These are phyloP conservation scores for Heterotis niloticus DNA, from an alignment of 2,113 vertebrate species.

Conservation along the genomic window DNA sequence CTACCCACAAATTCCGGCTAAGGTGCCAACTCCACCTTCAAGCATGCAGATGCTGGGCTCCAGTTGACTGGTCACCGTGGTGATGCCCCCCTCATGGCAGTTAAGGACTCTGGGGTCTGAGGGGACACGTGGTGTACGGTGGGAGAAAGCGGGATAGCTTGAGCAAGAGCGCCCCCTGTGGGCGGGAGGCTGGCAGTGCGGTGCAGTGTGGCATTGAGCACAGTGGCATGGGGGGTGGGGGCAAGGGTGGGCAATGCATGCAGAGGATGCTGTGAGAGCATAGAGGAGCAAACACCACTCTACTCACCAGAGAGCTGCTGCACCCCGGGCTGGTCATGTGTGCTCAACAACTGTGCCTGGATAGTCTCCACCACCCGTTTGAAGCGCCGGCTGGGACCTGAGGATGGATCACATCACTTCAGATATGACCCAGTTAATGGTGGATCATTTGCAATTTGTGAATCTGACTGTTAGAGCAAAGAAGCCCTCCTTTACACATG, in stretches of 20 bases:
- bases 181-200: slow-evolving; percentile 30
- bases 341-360: slow-evolving; percentile 96
- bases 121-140: slow-evolving; percentile 31
- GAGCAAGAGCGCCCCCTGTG: neutral
- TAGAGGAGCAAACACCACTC: slow-evolving; percentile 8
- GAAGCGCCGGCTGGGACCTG: slow-evolving; percentile 95
- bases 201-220: slow-evolving; percentile 25
- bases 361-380: slow-evolving; percentile 99
- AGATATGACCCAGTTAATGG: too few relatives aligned
- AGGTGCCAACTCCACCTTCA: neutral
- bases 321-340: slow-evolving; percentile 91
- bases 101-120: neutral
- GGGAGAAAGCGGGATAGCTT: neutral
- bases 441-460: too few relatives aligned
- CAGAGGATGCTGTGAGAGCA: slow-evolving; percentile 26
- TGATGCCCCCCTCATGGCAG: neutral
- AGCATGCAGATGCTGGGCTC: neutral
- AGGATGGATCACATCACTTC: neutral
- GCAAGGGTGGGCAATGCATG: slow-evolving; percentile 39
- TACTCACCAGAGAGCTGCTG: slow-evolving; percentile 96
- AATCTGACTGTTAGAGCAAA: too few relatives aligned
- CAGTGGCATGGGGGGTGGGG: slow-evolving; percentile 35
- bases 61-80: too few relatives aligned
- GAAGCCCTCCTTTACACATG: too few relatives aligned
- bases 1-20: too few relatives aligned